Evolutionary conservation across 2,113 vertebrate genomes (phyloP), one percentile per base, ranked within the genome.

Genomic region (Clinocottus analis): DNA sequence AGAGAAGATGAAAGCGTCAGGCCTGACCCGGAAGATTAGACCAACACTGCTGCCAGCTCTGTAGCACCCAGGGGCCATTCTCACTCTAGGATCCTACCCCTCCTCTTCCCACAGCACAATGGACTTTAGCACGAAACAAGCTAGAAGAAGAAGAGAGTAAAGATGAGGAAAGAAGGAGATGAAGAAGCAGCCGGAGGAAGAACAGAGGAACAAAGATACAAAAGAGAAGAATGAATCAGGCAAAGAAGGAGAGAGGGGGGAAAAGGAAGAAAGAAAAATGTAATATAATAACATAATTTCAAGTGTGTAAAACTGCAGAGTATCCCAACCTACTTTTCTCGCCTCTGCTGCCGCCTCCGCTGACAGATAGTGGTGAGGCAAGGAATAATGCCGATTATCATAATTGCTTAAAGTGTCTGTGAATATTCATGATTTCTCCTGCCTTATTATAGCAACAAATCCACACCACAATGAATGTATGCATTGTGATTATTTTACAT

Each of bases 11-110:
- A 93, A 94, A 94, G 93, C 87, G 61, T 56, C 91, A 91, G 73
- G 89, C 90, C 92, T 93, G 94, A 94, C 93, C 94, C 91, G 92
- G 90, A 94, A 94, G 93, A 94, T 94, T 94, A 94, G 92, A 91
- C 92, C 90, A 86, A 90, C 93, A 89, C 90, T 82, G 91, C 93
- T 93, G 91, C 92, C 91, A 93, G 94, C 91, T 87, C 88, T 80
- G 88, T 35, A 86, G 87, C 90, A 93, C 91, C 93, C 93, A 92
- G 90, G 85, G 93, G 91, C 87, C 88, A 89, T 89, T 84, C 90
- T 89, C 88, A 87, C 90, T 86, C 86, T 45, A 59, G 91, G 90
- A 90, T 81, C 76, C 77, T 71, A 84, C 85, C 89, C 89, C 87
- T 84, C 87, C 88, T 90, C 88, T 85, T 81, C 63, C 37, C 66